Evolutionary conservation across 2,888 invertebrate species (phyloP), one percentile per base, ranked within the genome.

Genomic region (Magallana nippona): DNA sequence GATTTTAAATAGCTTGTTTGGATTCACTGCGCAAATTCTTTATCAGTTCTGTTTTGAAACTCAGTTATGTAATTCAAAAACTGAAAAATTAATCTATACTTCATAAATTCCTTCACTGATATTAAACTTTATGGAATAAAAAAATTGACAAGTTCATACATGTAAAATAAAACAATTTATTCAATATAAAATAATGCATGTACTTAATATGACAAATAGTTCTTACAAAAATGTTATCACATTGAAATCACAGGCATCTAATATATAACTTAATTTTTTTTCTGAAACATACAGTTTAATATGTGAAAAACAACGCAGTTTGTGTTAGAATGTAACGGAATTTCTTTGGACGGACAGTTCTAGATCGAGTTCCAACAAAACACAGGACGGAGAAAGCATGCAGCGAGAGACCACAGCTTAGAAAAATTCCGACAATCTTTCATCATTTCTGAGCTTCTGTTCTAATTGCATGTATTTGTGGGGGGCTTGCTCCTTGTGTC

Each of bases 401-500:
- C n/a, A n/a, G 15, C 10, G 13, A 22, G 44, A 78, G 27, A n/a
- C 13, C 11, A 63, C 1, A 13, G 3, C 13, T 84, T 77, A 91
- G 84, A 92, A 91, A 82, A 90, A 91, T 86, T 94, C 93, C 56
- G 91, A 86, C 13, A 94, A 89, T 79, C 94, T 88, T 10, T 89
- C 90, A 85, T 94, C 94, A 84, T 88, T 90, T 81, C 92, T 86
- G 11, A 94, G 84, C 81, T 90, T 93, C 88, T 92, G 91, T 84
- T 94, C 94, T 85, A 94, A 86, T 80, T 92, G 92, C 93, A 93
- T 93, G 88, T 94, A 94, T 83, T 94, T 93, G 83, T 93, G 92
- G 15, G 94, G 94, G 0, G 94, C 94, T 89, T 92, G 91, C 84
- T 94, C 94, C 85, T 94, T 94, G 89, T 94, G 94, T 88, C 94